These are phyloP conservation scores for Callocephalon fimbriatum DNA, from an alignment of 2,113 vertebrate genomes.

Conservation along the genomic window DNA sequence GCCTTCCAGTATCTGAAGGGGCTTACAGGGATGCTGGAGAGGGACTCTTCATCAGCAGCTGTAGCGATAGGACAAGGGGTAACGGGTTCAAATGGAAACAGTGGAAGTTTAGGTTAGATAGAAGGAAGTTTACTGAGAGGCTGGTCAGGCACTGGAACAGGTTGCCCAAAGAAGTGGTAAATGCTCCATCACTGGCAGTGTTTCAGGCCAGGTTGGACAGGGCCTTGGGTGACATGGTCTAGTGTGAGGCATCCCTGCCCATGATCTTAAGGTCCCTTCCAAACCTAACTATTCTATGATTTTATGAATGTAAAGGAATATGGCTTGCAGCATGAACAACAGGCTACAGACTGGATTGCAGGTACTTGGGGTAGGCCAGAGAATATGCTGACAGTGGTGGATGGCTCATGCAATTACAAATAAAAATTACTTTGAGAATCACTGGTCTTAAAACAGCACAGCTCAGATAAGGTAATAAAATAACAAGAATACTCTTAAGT, in stretches of 20 bases:
- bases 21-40: neutral
- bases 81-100: neutral
- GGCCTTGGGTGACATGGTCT: neutral
- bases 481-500: neutral
- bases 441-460: neutral
- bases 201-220: too few relatives aligned
- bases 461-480: neutral
- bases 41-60: neutral
- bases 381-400: neutral
- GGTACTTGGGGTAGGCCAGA: neutral
- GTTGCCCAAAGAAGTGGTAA: too few relatives aligned
- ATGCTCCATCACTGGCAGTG: too few relatives aligned
- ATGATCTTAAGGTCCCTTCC: neutral
- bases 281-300: too few relatives aligned
- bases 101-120: neutral
- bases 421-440: neutral
- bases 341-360: neutral
- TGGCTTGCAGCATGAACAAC: neutral
- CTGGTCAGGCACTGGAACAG: too few relatives aligned
- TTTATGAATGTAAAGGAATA: neutral
- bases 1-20: too few relatives aligned
- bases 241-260: neutral
- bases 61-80: neutral
- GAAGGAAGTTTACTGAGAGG: too few relatives aligned
- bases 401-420: neutral